Conservation (phyloP, 2,113 vertebrate genomes). For the Urocitellus parryii region DNA sequence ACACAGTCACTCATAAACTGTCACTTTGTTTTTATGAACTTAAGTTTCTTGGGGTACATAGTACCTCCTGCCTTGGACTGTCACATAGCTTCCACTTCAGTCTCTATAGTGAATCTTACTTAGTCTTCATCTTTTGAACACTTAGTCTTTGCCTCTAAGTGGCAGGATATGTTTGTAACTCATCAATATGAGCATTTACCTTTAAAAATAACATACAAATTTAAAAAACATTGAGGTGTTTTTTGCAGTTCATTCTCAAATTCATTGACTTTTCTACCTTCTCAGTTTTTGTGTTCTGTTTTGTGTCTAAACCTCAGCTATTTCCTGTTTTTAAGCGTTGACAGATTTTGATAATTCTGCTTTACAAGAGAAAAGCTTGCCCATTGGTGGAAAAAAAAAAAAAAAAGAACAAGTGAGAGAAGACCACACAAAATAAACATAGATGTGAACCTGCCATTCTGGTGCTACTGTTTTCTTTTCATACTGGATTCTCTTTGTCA, state of each 20-base stretch:
- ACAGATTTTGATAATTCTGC: slow-evolving; percentile 24
- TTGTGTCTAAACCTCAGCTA: not conserved
- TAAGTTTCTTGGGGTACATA: not conserved
- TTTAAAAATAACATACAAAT: not conserved
- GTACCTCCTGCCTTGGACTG: not conserved
- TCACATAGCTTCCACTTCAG: not conserved
- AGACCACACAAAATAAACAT: not conserved
- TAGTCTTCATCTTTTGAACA: not conserved
- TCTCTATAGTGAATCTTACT: not conserved
- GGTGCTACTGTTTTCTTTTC: not conserved
- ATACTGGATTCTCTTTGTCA: not conserved
- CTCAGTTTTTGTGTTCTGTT: slow-evolving; percentile 11
- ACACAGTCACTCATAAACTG: not conserved
- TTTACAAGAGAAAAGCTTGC: not conserved
- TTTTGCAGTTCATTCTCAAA: not conserved
- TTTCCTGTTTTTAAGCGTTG: not conserved
- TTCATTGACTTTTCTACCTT: slow-evolving; percentile 12
- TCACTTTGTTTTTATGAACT: not conserved
- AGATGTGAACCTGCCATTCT: not conserved
- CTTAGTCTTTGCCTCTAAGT: not conserved
- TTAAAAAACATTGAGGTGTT: not conserved
- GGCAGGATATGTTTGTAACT: not conserved
- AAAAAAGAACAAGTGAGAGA: not conserved
- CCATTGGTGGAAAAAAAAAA: not conserved
- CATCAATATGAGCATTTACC: not conserved